Evolutionary conservation across 1,140 invertebrate genomes (phyloP).

Genomic region (Leptinotarsa texana): DNA sequence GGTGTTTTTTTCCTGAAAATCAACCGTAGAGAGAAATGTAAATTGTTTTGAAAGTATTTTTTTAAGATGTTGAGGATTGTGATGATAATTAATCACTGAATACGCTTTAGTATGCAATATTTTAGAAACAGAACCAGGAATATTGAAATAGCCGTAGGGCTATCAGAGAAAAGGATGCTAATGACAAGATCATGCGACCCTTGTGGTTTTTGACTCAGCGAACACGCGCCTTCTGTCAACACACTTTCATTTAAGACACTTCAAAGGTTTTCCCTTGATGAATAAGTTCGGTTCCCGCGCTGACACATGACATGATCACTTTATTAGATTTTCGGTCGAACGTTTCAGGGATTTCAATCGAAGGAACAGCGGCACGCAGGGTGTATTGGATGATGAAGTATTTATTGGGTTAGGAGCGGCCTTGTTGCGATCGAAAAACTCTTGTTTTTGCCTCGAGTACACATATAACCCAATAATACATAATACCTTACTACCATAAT

Average conservation of each 20-base stretch:
- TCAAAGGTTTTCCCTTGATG: constrained; percentile 22
- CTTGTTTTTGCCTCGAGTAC: neutral
- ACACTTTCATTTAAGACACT: constrained; percentile 14
- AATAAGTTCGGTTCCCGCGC: constrained; percentile 15
- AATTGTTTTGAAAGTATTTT: too few relatives aligned
- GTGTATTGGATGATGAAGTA: neutral
- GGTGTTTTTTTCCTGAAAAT: too few relatives aligned
- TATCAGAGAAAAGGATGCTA: neutral
- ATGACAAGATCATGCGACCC: neutral
- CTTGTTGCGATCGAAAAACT: neutral
- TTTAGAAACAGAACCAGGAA: too few relatives aligned
- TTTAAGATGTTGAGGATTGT: too few relatives aligned
- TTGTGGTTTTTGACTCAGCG: constrained; percentile 23
- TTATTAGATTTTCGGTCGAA: constrained; percentile 23
- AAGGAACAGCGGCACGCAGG: neutral
- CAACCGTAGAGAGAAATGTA: too few relatives aligned
- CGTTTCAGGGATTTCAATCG: neutral
- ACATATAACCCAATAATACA: neutral
- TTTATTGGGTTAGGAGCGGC: neutral
- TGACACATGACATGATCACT: constrained; percentile 27
- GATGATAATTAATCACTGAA: too few relatives aligned
- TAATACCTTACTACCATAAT: too few relatives aligned
- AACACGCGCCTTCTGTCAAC: constrained; percentile 23
- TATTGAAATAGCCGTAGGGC: too few relatives aligned
- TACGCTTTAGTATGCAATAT: too few relatives aligned